Percentiles rank a stretch among this genome's conserved stretches.
Conservation (phyloP, 2,797 vertebrate genomes). For the Siniperca undulata region DNA sequence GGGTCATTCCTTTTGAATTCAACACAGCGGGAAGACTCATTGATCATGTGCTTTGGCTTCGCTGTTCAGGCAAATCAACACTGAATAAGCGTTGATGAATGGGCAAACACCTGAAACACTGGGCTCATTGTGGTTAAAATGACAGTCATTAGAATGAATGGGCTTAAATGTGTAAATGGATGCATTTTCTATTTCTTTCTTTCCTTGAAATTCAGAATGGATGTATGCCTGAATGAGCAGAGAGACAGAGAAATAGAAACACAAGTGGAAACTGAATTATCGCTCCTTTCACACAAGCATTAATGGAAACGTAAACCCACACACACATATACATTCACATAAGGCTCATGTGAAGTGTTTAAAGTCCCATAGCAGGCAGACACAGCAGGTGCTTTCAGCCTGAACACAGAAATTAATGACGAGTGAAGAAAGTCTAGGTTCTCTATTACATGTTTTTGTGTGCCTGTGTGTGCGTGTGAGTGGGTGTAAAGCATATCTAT, state of each 20-base stretch:
- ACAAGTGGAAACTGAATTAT: conserved; percentile 72
- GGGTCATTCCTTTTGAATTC: conserved; percentile 83
- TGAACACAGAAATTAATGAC: conserved; percentile 77
- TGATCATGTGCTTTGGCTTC: conserved; percentile 77
- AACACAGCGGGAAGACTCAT: conserved; percentile 81
- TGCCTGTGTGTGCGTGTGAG: conserved; percentile 35
- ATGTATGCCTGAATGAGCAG: conserved; percentile 64
- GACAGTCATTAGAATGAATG: conserved; percentile 76
- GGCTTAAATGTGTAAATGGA: conserved; percentile 62
- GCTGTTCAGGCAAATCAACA: conserved; percentile 73
- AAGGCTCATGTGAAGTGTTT: conserved; percentile 72
- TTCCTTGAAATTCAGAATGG: conserved; percentile 61
- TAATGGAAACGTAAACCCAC: conserved; percentile 68
- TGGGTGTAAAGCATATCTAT: conserved; percentile 52
- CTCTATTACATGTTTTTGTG: conserved; percentile 71
- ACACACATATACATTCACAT: conserved; percentile 52
- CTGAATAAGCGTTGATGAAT: conserved; percentile 76
- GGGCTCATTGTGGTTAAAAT: conserved; percentile 77
- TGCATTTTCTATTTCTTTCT: conserved; percentile 37
- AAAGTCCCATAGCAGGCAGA: conserved; percentile 66
- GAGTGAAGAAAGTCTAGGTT: conserved; percentile 69
- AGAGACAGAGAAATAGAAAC: conserved; percentile 15
- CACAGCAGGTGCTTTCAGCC: conserved; percentile 77
- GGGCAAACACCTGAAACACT: conserved; percentile 80
- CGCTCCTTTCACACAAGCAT: conserved; percentile 59